Conservation (phyloP, 2,888 invertebrate species). For the Drosophila mercatorum region DNA sequence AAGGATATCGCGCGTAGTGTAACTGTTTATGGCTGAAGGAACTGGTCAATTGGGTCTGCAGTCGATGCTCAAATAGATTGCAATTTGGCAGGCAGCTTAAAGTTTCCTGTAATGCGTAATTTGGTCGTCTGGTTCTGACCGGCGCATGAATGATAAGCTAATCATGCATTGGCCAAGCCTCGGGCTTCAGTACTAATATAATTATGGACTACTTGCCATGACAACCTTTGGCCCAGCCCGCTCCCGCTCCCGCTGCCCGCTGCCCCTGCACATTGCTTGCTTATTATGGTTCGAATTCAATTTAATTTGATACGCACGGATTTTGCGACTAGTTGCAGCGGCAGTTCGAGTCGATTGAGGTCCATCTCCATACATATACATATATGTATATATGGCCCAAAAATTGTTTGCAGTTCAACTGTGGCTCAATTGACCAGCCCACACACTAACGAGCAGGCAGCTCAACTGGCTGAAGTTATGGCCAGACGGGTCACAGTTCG, state of each 20-base stretch:
- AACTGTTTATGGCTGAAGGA: background rate
- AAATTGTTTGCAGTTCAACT: slow-evolving; percentile 75
- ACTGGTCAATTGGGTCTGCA: background rate
- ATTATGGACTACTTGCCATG: slow-evolving; percentile 67
- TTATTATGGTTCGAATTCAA: slow-evolving; percentile 73
- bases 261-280: slow-evolving; percentile 27
- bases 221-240: slow-evolving; percentile 34
- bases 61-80: background rate
- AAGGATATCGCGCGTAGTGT: background rate
- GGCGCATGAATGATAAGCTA: slow-evolving; percentile 62
- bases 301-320: slow-evolving; percentile 73
- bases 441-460: slow-evolving; percentile 48
- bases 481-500: slow-evolving; percentile 10
- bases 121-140: slow-evolving; percentile 8
- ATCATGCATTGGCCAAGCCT: slow-evolving; percentile 59
- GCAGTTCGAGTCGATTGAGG: slow-evolving; percentile 27
- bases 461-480: slow-evolving; percentile 37
- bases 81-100: slow-evolving; percentile 29
- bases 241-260: background rate
- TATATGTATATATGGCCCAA: slow-evolving; percentile 20
- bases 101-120: slow-evolving; percentile 24
- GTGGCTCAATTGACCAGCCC: slow-evolving; percentile 71
- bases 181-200: slow-evolving; percentile 68
- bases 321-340: slow-evolving; percentile 50
- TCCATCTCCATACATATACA: background rate